Evolutionary conservation across 1,140 invertebrate genomes (phyloP).

Genomic region (Marisa cornuarietis): DNA sequence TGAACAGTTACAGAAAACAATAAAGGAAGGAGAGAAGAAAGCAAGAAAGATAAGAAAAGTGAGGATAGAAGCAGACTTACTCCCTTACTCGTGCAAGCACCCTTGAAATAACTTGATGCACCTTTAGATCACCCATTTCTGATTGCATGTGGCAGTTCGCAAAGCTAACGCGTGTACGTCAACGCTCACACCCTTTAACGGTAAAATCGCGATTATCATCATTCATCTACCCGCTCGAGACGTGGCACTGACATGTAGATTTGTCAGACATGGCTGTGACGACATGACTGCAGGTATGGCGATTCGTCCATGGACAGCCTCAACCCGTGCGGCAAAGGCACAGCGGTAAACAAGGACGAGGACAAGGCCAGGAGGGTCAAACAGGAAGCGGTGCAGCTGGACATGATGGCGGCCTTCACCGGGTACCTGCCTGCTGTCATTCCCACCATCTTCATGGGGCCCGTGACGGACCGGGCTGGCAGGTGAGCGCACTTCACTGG

Average conservation of each 20-base stretch:
- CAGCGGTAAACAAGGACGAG: not conserved
- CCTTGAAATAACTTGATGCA: not conserved
- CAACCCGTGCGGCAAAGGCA: constrained; percentile 6
- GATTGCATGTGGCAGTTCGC: not conserved
- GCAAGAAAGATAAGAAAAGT: no score
- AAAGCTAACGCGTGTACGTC: not conserved
- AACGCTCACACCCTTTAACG: not conserved
- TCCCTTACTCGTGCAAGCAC: not conserved
- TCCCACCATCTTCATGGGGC: constrained; percentile 12
- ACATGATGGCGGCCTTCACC: constrained; percentile 1
- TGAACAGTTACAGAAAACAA: no score
- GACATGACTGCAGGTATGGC: not conserved
- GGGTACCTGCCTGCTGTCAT: constrained; percentile 14
- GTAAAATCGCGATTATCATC: no score
- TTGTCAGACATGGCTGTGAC: no score
- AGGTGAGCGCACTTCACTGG: not conserved
- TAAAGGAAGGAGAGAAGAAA: no score
- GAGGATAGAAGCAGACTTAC: no score
- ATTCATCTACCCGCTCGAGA: no score
- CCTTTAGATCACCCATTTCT: not conserved
- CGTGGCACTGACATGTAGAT: no score
- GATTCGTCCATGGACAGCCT: constrained; percentile 19
- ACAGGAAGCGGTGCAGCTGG: constrained; percentile 7
- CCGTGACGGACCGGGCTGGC: not conserved
- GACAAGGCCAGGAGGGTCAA: constrained; percentile 7